phyloP scores from a whole-genome alignment of 2,113 vertebrate genomes.

The Tor tambroides region DNA sequence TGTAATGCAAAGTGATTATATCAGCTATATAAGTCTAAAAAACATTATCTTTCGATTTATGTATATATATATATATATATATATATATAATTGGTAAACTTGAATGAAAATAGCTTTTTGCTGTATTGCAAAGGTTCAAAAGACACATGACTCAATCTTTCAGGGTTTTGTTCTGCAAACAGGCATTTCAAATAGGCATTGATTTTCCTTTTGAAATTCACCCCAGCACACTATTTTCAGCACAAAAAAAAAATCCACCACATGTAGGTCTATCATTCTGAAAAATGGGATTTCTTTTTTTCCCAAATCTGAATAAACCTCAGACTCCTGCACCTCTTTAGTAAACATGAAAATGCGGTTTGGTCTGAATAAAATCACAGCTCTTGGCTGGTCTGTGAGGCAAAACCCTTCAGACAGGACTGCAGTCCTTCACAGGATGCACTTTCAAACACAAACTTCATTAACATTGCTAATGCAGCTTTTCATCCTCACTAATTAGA shows the following conservation, averaged over 20 bases:
- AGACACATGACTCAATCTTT: not conserved
- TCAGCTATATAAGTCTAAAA: not conserved
- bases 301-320: slow-evolving; percentile 1
- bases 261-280: not conserved
- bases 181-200: slow-evolving; percentile 30
- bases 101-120: not conserved
- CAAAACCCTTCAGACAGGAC: slow-evolving; percentile 36
- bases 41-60: not conserved
- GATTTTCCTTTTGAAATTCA: slow-evolving; percentile 18
- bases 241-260: not conserved
- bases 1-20: not conserved
- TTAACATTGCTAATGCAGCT: slow-evolving; percentile 64
- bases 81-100: not conserved
- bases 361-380: slow-evolving; percentile 31
- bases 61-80: not conserved
- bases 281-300: slow-evolving; percentile 6
- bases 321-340: slow-evolving; percentile 16
- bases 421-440: slow-evolving; percentile 35
- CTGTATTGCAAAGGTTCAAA: not conserved
- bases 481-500: slow-evolving; percentile 65
- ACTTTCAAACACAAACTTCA: slow-evolving; percentile 57
- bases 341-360: slow-evolving; percentile 1
- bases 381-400: slow-evolving; percentile 9
- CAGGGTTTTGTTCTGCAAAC: slow-evolving; percentile 26
- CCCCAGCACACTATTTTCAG: not conserved